Conservation (phyloP, 2,113 vertebrate species). For the Sebastes schlegelii region DNA sequence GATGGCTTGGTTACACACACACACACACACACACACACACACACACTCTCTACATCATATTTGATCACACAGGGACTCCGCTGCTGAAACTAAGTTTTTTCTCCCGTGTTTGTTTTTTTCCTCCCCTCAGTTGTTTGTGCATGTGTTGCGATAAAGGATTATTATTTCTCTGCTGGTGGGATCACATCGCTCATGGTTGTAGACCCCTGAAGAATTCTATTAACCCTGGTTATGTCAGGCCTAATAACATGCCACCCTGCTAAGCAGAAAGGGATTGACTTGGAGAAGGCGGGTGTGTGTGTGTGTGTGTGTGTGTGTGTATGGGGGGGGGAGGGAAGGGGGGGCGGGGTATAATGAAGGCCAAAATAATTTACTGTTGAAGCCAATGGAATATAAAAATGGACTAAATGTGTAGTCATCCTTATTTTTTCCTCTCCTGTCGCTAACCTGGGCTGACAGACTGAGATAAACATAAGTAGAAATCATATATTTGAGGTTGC, state of each 20-base stretch:
- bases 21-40: conserved; percentile 9
- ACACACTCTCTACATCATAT: conserved; percentile 33
- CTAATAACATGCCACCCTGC: conserved; percentile 78
- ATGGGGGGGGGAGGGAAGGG: no score
- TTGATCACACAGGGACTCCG: conserved; percentile 40
- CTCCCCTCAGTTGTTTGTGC: conserved; percentile 5
- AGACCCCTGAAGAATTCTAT: conserved; percentile 82
- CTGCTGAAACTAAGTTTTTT: conserved; percentile 38
- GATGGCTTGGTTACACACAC: conserved; percentile 8
- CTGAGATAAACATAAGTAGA: conserved; percentile 65
- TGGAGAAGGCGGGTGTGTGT: not conserved
- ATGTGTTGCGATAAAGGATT: conserved; percentile 60
- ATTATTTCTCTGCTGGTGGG: conserved; percentile 73
- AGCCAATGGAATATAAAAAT: conserved; percentile 62
- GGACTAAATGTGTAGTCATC: conserved; percentile 40
- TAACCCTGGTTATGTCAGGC: conserved; percentile 80
- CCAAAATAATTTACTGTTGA: conserved; percentile 71
- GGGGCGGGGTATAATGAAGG: conserved; percentile 56
- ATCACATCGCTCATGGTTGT: conserved; percentile 70
- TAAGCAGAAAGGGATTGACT: conserved; percentile 70
- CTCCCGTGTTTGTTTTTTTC: conserved; percentile 34
- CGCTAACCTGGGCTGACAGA: conserved; percentile 54
- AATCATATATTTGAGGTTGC: conserved; percentile 42
- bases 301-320: conserved; percentile 16
- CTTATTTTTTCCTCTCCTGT: conserved; percentile 54